Conservation (phyloP, 2,888 invertebrate genomes). For the Eutolmus rufibarbis region DNA sequence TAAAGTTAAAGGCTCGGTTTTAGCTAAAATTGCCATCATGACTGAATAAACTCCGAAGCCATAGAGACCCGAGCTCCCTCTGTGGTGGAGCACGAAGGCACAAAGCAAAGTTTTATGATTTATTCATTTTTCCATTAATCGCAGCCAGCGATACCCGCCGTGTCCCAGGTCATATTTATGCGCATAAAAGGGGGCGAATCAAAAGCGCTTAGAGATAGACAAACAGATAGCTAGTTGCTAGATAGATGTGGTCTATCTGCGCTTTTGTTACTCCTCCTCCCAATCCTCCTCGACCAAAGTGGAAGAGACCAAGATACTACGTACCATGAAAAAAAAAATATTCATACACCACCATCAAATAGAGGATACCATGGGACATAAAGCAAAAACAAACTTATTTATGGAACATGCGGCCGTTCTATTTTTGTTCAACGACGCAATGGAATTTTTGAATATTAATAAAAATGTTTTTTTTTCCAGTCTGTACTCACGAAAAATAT, state of each 20-base stretch:
- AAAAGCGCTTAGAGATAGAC: background rate
- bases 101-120: conserved; percentile 44
- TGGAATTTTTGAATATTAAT: background rate
- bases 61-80: background rate
- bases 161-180: background rate
- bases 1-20: conserved; percentile 22
- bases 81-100: background rate
- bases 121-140: conserved; percentile 46
- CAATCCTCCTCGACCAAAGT: background rate
- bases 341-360: background rate
- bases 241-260: background rate
- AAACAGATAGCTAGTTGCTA: background rate
- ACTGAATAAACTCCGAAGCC: conserved; percentile 10
- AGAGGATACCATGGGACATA: background rate
- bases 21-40: conserved; percentile 26
- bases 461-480: background rate
- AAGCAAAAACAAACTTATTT: background rate
- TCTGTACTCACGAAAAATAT: background rate
- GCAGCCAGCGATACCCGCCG: conserved; percentile 4
- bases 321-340: background rate
- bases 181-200: background rate
- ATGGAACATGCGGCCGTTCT: background rate
- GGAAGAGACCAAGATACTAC: background rate
- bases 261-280: background rate
- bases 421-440: background rate